Conservation (phyloP, 2,113 vertebrate genomes). For the Dromas ardeola region DNA sequence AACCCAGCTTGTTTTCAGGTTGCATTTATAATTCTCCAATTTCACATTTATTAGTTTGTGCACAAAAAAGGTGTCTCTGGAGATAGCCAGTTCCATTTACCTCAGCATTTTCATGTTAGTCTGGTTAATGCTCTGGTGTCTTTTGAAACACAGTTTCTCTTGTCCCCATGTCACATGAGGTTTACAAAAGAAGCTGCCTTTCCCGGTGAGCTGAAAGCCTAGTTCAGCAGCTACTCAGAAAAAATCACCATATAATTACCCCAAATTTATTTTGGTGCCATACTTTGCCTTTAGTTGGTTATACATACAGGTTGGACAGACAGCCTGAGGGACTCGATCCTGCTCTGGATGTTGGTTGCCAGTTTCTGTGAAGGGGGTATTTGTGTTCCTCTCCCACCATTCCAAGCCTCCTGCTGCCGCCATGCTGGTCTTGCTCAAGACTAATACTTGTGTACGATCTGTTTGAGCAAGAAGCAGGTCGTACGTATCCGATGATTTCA, state of each 20-base stretch:
- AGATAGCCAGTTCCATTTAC: background rate
- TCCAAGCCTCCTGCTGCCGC: background rate
- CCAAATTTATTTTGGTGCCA: background rate
- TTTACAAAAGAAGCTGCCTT: background rate
- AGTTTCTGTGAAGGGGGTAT: background rate
- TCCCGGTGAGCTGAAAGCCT: background rate
- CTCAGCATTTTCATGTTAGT: background rate
- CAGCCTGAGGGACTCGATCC: background rate
- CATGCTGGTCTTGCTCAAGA: fast-evolving
- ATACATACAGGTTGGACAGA: background rate
- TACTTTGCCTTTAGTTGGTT: background rate
- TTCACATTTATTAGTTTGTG: background rate
- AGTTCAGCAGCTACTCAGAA: background rate
- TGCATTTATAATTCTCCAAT: background rate
- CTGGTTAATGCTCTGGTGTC: background rate
- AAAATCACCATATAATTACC: background rate
- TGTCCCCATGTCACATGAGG: background rate
- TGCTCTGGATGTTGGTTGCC: background rate
- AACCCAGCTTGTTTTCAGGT: background rate
- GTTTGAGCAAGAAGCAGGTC: background rate
- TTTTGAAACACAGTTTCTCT: background rate
- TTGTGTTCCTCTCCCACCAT: background rate
- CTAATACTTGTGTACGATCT: background rate
- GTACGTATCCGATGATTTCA: background rate
- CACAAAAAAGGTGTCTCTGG: background rate